phyloP scores from a whole-genome alignment of 1,140 invertebrate genomes.

The Zaprionus ornatus region DNA sequence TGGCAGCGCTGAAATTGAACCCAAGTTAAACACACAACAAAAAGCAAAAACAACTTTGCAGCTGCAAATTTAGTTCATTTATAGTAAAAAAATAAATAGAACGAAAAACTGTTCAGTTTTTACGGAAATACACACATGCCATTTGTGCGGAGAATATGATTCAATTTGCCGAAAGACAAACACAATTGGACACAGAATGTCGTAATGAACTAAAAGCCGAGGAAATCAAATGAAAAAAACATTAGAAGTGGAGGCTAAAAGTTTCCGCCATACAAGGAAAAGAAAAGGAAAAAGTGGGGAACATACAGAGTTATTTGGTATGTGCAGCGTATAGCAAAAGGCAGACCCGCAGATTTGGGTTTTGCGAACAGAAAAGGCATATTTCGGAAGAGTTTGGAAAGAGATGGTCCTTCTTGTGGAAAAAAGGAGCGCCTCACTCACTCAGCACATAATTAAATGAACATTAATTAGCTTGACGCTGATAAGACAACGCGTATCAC shows the following conservation, averaged over 20 bases:
- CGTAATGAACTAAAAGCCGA: conserved; percentile 60
- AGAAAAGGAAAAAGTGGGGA: not conserved
- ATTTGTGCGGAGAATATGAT: conserved; percentile 31
- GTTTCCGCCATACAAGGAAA: conserved; percentile 26
- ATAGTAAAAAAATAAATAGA: conserved; percentile 5
- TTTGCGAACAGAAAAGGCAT: not conserved
- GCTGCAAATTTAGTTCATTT: conserved; percentile 21
- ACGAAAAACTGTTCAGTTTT: conserved; percentile 14
- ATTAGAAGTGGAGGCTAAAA: conserved; percentile 55
- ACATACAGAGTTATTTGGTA: conserved; percentile 11
- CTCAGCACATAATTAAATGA: conserved; percentile 48
- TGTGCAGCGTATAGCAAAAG: conserved; percentile 1
- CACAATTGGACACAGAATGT: conserved; percentile 26
- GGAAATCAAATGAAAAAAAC: conserved; percentile 45
- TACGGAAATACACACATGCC: not conserved
- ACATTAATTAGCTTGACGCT: conserved; percentile 46
- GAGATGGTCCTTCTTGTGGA: not conserved
- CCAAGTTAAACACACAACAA: conserved; percentile 31
- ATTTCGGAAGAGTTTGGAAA: not conserved
- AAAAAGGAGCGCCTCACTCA: conserved; percentile 11
- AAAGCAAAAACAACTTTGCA: conserved; percentile 33
- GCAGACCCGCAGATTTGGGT: conserved; percentile 7
- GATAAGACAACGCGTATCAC: conserved; percentile 7
- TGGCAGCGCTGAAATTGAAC: conserved; percentile 38
- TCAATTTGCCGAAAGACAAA: conserved; percentile 46